These are phyloP conservation scores for Steinernema hermaphroditum DNA, from an alignment of 2,888 invertebrate species.

Conservation along the genomic window DNA sequence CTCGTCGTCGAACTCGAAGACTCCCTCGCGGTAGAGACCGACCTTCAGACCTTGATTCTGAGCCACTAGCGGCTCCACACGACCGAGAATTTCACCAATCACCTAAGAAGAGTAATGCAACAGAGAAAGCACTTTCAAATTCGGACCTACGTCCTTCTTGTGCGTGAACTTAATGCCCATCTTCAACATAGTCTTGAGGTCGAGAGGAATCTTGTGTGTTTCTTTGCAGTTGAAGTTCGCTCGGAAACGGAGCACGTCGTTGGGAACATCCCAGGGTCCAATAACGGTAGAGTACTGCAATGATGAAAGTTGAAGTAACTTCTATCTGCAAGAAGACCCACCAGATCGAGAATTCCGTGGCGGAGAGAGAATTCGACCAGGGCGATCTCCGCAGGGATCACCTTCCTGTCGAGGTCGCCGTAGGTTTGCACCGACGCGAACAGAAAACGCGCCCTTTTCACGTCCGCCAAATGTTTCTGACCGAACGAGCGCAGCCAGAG, in stretches of 20 bases:
- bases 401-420: constrained; percentile 47
- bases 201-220: constrained; percentile 52
- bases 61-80: constrained; percentile 51
- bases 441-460: constrained; percentile 41
- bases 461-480: neutral
- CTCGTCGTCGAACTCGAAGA: constrained; percentile 1
- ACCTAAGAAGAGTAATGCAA: constrained; percentile 36
- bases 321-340: neutral
- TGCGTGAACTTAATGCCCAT: neutral
- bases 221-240: constrained; percentile 52
- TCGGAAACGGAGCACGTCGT: constrained; percentile 45
- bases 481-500: neutral
- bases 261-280: constrained; percentile 47
- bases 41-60: constrained; percentile 48
- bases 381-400: constrained; percentile 52
- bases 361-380: constrained; percentile 51
- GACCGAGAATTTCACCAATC: constrained; percentile 50
- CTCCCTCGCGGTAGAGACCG: constrained; percentile 44
- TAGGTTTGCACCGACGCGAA: constrained; percentile 51
- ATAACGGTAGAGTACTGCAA: constrained; percentile 44
- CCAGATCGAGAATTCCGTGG: constrained; percentile 50
- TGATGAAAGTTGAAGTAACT: no score
- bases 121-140: neutral
- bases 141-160: neutral
- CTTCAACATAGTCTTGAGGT: constrained; percentile 29